Base-by-base conservation (phyloP, 2,888 invertebrate genomes). In the Drosophila picticornis region DNA sequence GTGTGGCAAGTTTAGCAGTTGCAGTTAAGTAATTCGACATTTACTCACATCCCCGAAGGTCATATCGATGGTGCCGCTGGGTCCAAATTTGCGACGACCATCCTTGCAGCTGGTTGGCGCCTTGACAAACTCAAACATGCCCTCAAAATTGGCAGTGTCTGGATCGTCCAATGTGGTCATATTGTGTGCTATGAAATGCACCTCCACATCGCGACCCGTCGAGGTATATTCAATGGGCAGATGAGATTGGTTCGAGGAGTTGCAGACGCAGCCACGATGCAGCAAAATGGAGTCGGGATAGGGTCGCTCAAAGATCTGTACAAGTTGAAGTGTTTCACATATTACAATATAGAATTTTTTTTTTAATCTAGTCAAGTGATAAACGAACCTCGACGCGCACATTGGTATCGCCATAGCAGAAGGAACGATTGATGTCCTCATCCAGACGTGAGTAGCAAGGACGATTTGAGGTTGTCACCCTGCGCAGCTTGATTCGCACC, bases 101-200 rank as follows among this genome's bases (percentile, higher is more conserved):
- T 95, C 95, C 72, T 95, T 94, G 90, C 97, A 97, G 31, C 94
- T 94, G 0, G 95, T 94, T n/a, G 95, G 95, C 53, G 95, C 94
- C 86, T 96, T 95, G 16, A 97, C 94, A 85, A 97, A 97, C 91
- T 97, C 97, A 93, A 96, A 97, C 50, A 95, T 95, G 9, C 96
- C 97, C 92, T 97, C 97, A 92, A 98, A 97, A 90, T 96, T 96
- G 80, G 98, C 95, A 56, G 96, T 96, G 69, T 97, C 95, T 92
- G 97, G 97, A 94, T 98, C 97, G 90, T 98, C 97, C 25, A 96
- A 94, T 2, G 97, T 95, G 75, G 96, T 95, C 98, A 98, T 97
- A 83, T 96, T 96, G 66, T 95, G 94, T 22, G 97, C 96, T 80
- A 96, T 96, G 90, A 98, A 97, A 87, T 96, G 96, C 43, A 98